Base-by-base conservation (phyloP, 2,113 vertebrate genomes). In the Apodemus sylvaticus region DNA sequence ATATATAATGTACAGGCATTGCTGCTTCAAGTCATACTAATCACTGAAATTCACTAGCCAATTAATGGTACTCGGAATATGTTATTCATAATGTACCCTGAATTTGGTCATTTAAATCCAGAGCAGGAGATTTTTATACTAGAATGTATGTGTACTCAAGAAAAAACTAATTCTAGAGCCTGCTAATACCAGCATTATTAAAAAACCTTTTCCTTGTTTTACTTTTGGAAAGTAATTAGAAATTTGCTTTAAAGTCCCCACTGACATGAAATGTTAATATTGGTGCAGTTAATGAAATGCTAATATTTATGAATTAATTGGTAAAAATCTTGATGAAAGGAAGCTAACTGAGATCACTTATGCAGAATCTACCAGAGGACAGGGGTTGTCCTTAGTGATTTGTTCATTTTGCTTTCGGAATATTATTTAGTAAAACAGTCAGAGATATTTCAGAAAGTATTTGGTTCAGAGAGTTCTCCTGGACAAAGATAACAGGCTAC, bases 271-370 rank as follows among this genome's bases (percentile, higher is more conserved):
- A 96, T 98, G 96, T 82, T 97, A 98, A 98, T 97, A 97, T 98
- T 97, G 91, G 83, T 97, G 95, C 91, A 95, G 95, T 97, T 97
- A 97, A 97, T 96, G 96, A 94, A 97, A 97, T 97, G 96, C 95
- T 96, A 97, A 98, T 98, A 97, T 97, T 97, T 96, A 94, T 97
- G 87, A 97, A 97, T 97, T 97, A 97, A 97, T 98, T 97, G 97
- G 78, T 73, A 88, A 95, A 97, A 97, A 94, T 96, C 91, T 96
- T 93, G 96, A 97, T 97, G 95, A 97, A 97, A 95, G 92, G 66
- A 96, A 97, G 66, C 94, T 96, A 96, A 97, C 95, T 12, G 58
- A 97, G 89, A 96, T 95, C 94, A 95, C 78, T 97, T 97, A 95
- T 91, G 88, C 88, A 95, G 88, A 97, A 70, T 95, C 81, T 93